These are phyloP conservation scores for Hydractinia symbiolongicarpus DNA, from an alignment of 30 jellyfish, hydroid and myxozoan genomes.

Conservation along the genomic window DNA sequence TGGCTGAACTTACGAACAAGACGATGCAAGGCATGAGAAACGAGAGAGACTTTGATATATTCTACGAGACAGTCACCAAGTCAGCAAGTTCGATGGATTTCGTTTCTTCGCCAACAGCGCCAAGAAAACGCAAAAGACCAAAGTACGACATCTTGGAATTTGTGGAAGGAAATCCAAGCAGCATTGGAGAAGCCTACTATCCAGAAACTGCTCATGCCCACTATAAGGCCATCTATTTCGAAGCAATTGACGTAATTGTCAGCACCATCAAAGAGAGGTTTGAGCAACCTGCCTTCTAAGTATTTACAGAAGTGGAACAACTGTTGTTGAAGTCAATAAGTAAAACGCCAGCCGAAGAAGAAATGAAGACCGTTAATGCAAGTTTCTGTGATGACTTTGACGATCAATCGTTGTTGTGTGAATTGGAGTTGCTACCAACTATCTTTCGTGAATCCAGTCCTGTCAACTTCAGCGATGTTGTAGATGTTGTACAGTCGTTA, in stretches of 20 bases:
- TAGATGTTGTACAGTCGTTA: slow-evolving; percentile 1
- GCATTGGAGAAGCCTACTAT: slow-evolving; percentile 18
- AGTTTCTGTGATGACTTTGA: slow-evolving; percentile 3
- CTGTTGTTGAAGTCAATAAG: slow-evolving; percentile 13
- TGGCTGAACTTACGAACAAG: too few species aligned
- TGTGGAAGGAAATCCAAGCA: slow-evolving; percentile 6
- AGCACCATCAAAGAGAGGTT: slow-evolving; percentile 21
- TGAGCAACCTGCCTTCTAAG: slow-evolving; percentile 30
- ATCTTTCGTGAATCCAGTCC: not conserved
- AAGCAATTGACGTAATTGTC: slow-evolving; percentile 11
- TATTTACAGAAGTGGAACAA: slow-evolving; percentile 9
- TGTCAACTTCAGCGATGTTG: not conserved
- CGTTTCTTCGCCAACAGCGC: too few species aligned
- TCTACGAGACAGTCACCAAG: too few species aligned
- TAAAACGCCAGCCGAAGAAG: slow-evolving; percentile 5
- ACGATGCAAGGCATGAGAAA: too few species aligned
- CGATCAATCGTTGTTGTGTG: slow-evolving; percentile 5
- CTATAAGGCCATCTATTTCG: slow-evolving; percentile 21
- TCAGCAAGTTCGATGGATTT: too few species aligned
- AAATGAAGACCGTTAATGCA: slow-evolving; percentile 15
- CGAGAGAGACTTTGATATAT: too few species aligned
- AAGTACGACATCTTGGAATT: not conserved
- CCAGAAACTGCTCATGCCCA: slow-evolving; percentile 33
- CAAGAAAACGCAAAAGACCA: too few species aligned
- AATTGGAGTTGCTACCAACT: slow-evolving; percentile 15